Percentiles rank a stretch among this genome's conserved stretches.
Conservation (phyloP, 2,113 vertebrate species). For the Lepisosteus osseus region DNA sequence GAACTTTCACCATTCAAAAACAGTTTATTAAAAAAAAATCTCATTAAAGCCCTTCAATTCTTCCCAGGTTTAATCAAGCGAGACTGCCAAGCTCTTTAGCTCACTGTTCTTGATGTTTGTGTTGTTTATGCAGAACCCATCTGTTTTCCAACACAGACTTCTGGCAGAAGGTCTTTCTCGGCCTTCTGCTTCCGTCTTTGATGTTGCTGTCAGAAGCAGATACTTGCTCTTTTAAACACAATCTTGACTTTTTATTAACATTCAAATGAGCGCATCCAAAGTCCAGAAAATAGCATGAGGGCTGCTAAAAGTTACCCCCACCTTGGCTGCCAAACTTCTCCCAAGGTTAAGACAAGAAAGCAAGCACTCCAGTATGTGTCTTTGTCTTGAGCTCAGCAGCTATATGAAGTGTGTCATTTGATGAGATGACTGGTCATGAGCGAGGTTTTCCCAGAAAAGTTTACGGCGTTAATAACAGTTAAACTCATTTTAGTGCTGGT, state of each 20-base stretch:
- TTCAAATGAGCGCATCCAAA: conserved; percentile 43
- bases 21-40: conserved; percentile 62
- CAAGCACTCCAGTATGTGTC: too few relatives aligned
- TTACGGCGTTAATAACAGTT: too few relatives aligned
- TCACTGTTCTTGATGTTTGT: conserved; percentile 74
- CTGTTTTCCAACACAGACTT: conserved; percentile 67
- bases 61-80: conserved; percentile 68
- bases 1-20: conserved; percentile 11
- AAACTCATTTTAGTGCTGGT: too few relatives aligned
- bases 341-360: too few relatives aligned
- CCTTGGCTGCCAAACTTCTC: too few relatives aligned
- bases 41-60: conserved; percentile 72
- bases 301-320: not conserved
- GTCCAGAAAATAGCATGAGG: conserved; percentile 39
- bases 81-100: conserved; percentile 74
- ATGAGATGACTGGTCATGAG: too few relatives aligned
- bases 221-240: conserved; percentile 59
- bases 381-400: too few relatives aligned
- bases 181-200: conserved; percentile 72
- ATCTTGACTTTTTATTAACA: conserved; percentile 49
- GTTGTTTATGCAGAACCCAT: conserved; percentile 76
- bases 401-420: too few relatives aligned
- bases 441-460: too few relatives aligned
- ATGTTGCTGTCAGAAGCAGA: conserved; percentile 65
- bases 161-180: conserved; percentile 71